Percentiles rank a stretch among this genome's conserved stretches.
Evolutionary conservation across 2,888 invertebrate genomes (phyloP).

Genomic region (Amaurobius ferox): DNA sequence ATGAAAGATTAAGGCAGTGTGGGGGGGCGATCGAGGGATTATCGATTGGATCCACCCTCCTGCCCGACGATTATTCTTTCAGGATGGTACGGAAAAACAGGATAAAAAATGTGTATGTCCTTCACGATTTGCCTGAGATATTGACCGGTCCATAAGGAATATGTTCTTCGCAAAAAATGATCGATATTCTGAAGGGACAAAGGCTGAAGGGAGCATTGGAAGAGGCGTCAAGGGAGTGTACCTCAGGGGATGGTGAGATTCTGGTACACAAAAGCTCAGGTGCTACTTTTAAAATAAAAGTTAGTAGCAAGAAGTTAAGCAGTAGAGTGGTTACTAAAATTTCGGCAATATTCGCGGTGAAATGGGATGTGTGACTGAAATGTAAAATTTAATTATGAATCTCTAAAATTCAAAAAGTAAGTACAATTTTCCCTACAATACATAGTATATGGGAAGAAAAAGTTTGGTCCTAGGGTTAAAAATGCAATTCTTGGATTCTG

Average conservation of each 20-base stretch:
- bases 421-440: too few relatives aligned
- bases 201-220: background rate
- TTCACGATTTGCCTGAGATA: slow-evolving; percentile 57
- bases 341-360: too few relatives aligned
- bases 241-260: background rate
- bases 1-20: slow-evolving; percentile 58
- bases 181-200: slow-evolving; percentile 33
- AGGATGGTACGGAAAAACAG: slow-evolving; percentile 1
- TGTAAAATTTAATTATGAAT: too few relatives aligned
- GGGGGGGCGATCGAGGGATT: slow-evolving; percentile 47
- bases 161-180: slow-evolving; percentile 12
- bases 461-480: too few relatives aligned
- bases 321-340: too few relatives aligned
- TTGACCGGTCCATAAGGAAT: slow-evolving; percentile 44
- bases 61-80: slow-evolving; percentile 53
- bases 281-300: too few relatives aligned
- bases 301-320: too few relatives aligned
- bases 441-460: too few relatives aligned
- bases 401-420: too few relatives aligned
- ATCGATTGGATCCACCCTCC: slow-evolving; percentile 36
- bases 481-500: too few relatives aligned
- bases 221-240: background rate
- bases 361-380: too few relatives aligned
- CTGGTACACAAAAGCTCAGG: too few relatives aligned
- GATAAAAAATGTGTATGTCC: slow-evolving; percentile 13